Evolutionary conservation across 2,113 vertebrate genomes (phyloP).

Genomic region (Nothobranchius kuhntae): DNA sequence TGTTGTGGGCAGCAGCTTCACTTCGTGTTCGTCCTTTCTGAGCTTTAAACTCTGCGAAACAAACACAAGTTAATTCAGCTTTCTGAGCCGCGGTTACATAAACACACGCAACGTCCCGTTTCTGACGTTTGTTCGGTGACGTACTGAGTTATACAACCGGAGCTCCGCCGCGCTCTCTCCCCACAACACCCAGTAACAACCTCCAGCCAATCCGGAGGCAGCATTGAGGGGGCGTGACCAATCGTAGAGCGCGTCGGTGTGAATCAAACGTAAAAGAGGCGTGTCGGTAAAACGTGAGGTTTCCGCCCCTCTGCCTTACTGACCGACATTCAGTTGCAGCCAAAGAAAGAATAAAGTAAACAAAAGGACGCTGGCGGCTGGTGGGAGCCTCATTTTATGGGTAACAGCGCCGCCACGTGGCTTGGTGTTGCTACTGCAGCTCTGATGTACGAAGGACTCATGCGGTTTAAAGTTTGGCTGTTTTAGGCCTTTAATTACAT

Average conservation of each 20-base stretch:
- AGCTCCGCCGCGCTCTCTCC: constrained; percentile 21
- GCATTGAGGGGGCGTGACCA: constrained; percentile 73
- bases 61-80: not conserved
- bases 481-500: no score
- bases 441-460: no score
- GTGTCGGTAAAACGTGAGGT: constrained; percentile 16
- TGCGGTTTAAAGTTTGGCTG: not conserved
- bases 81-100: constrained; percentile 8
- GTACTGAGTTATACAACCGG: constrained; percentile 44
- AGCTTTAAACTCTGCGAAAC: not conserved
- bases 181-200: constrained; percentile 71
- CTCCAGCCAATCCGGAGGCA: constrained; percentile 60
- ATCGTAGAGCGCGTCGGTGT: constrained; percentile 31
- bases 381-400: accelerated
- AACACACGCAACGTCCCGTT: constrained; percentile 7
- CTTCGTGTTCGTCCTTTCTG: not conserved
- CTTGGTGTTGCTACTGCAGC: not conserved
- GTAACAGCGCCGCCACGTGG: constrained; percentile 18
- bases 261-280: not conserved
- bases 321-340: constrained; percentile 68
- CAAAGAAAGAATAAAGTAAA: constrained; percentile 18
- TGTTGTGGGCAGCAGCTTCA: not conserved
- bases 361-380: not conserved
- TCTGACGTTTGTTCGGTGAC: constrained; percentile 10
- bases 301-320: constrained; percentile 74